phyloP scores from a whole-genome alignment of 2,113 vertebrate species.

The Varanus komodoensis region DNA sequence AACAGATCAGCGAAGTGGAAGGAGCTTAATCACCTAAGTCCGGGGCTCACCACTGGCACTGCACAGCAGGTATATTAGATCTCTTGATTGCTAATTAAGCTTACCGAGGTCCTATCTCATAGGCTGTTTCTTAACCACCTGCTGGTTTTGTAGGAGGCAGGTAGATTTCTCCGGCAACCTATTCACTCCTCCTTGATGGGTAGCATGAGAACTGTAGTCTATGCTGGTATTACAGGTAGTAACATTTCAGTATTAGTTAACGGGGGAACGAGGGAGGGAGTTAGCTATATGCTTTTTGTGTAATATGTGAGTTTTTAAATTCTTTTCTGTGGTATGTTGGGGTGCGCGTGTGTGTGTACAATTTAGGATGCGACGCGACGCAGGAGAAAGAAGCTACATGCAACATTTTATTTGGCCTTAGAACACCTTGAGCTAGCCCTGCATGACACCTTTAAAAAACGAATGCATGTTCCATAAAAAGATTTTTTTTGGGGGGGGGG shows the following conservation, averaged over 20 bases:
- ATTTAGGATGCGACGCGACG: too few relatives aligned
- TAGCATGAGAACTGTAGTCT: neutral
- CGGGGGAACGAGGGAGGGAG: too few relatives aligned
- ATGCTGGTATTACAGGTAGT: neutral
- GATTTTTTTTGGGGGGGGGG: too few relatives aligned
- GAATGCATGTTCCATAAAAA: neutral
- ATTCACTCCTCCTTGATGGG: neutral
- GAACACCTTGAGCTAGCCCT: neutral
- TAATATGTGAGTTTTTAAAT: too few relatives aligned
- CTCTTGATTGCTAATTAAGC: neutral
- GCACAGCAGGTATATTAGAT: neutral
- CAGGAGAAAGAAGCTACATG: neutral
- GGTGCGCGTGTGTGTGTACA: neutral
- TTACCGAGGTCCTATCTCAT: neutral
- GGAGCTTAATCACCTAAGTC: neutral
- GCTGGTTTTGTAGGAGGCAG: neutral
- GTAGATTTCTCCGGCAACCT: neutral
- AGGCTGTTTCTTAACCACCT: neutral
- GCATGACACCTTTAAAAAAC: neutral
- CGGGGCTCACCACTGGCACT: neutral
- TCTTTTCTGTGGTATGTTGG: too few relatives aligned
- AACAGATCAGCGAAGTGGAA: neutral
- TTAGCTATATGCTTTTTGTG: neutral
- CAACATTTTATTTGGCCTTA: neutral
- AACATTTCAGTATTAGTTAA: too few relatives aligned